Evolutionary conservation across 2,113 vertebrate species (phyloP), one percentile per base, ranked within the genome.

Genomic region (Tretioscincus oriximinensis): DNA sequence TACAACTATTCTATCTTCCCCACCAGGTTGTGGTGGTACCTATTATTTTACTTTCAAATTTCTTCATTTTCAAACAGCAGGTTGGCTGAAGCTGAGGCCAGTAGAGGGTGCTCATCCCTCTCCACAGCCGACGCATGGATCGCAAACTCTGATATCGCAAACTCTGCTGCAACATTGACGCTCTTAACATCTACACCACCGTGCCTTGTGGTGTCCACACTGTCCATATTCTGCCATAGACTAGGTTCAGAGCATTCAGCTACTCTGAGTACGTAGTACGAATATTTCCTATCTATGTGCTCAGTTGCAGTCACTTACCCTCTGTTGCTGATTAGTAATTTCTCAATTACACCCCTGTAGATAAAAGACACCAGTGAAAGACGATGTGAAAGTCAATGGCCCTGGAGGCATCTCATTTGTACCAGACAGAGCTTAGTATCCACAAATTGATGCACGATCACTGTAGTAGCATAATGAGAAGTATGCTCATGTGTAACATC

Each of bases 361-460:
- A 22, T 58, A 41, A 66, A 74, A 31, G 73, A 74, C 10, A 35
- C 31, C 80, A 51, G 2, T 78, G 49, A 58, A 58, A 26, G 45
- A 16, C 65, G 35, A 81, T 45, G 26, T 22, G 79, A 73, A 67
- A 67, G 45, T 74, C 71, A 81, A 60, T 58, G 61, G 64, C 47
- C 72, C 80, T 58, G 29, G 12, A 22, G 49, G 24, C 29, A n/a
- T 58, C 61, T 66, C 61, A 72, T 71, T 28, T 66, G 75, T 61
- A 83, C 31, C 49, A 28, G n/a, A 45, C 75, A 41, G 69, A 24
- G 29, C 35, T 4, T 31, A 41, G 63, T 26, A 18, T 28, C 47
- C 66, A 29, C 18, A 81, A 65, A 67, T 26, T 41, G 72, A 67
- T 81, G 79, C 31, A 26, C 58, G 29, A 58, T 14, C 51, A 26